Evolutionary conservation across 2,888 invertebrate genomes (phyloP), one percentile per base, ranked within the genome.

Genomic region (Autographa pulchrina): DNA sequence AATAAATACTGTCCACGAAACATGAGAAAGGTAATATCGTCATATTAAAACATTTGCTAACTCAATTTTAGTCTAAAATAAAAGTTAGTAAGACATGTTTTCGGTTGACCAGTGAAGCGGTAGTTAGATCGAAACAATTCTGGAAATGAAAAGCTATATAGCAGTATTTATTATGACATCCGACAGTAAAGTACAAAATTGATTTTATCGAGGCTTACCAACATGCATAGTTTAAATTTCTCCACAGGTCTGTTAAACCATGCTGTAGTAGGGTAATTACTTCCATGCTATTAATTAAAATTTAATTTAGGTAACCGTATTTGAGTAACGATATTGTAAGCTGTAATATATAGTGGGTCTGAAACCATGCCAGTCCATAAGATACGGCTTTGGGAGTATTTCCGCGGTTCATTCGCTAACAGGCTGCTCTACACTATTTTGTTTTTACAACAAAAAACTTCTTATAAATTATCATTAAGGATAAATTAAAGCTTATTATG

Each of bases 1-100:
- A 94, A 95, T 94, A 94, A 94, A 95, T 94, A 94, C 92, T 93
- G 92, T 93, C 92, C 92, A 93, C 90, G 94, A 92, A 94, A 94
- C 92, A 91, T 89, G 93, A 94, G 93, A 93, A 93, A 92, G 92
- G 92, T 92, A 92, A 92, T 89, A 89, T 89, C 86, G 89, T 89
- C 86, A 88, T 89, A 90, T 88, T 86, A 84, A 85, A 89, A 89
- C 84, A 79, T 88, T 86, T 86, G 89, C 86, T 86, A 87, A 89
- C 86, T 87, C 80, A 88, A 91, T 88, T 90, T 89, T 90, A 72
- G 82, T 84, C 89, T 87, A 85, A 91, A 91, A 88, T 85, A 81
- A 88, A 82, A 86, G 83, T 72, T 60, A 65, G 80, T 91, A 94
- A 92, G 92, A 90, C 84, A 86, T 83, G 86, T 88, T 92, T 93